Evolutionary conservation across 2,888 invertebrate species (phyloP), one percentile per base, ranked within the genome.

Genomic region (Caenorhabditis zanzibari): DNA sequence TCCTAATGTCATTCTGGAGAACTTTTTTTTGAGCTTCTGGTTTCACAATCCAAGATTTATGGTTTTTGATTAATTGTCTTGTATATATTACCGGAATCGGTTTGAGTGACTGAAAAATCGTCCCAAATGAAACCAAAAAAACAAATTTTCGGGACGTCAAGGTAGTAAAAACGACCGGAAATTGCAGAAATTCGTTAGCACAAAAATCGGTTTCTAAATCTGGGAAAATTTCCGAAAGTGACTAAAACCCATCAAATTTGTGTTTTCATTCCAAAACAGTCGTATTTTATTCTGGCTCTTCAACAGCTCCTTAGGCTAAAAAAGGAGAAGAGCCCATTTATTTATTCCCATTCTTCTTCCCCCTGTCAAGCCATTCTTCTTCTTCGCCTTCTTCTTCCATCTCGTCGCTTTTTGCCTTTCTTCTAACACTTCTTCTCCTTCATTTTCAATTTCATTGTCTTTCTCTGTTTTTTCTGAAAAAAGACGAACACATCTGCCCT

Each of bases 391-490:
- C 47, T 64, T 64, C 64, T 47, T 47, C 64, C 64, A 44, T 61
- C 61, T 61, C 61, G 24, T 61, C 61, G 61, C 61, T 61, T 61
- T 61, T 41, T 59, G 59, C 41, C 58, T 59, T 32, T 35, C 12
- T 19, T 16, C 32, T 19, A 14, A 41, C 61, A 35, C 61, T n/a
- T 54, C 22, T 47, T 64, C 47, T 47, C 44, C 64, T 64, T 47
- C 64, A 64, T 64, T 64, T 64, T 64, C 64, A 64, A 47, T 64
- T 64, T 64, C 49, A 68, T 52, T 52, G 68, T 68, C 52, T 52
- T 24, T 58, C 47, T 71, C n/a, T 41, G 14, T 73, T 26, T 73
- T 72, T 10, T 61, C n/a, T 22, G 22, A 71, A 58, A 69, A 38
- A 22, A 56, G 61, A 61, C 54, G 22, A 32, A 49, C 32, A 28